Evolutionary conservation across 2,113 vertebrate species (phyloP).

Genomic region (Rhipidura dahli): DNA sequence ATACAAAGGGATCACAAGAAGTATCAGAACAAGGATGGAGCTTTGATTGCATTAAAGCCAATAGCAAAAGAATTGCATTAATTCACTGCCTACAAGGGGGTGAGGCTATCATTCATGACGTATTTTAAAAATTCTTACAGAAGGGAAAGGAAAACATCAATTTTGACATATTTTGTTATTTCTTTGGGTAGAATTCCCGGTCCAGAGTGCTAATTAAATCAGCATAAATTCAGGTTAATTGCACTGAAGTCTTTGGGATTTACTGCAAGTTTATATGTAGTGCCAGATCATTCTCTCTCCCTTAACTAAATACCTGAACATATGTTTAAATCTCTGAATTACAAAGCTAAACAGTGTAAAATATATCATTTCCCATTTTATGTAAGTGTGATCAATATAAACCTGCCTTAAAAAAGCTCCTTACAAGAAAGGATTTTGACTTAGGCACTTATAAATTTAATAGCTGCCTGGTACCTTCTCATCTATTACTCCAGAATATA

Average conservation of each 20-base stretch:
- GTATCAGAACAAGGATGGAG: not conserved
- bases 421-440: not conserved
- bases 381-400: conserved; percentile 8
- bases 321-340: conserved; percentile 30
- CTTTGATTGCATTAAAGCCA: not conserved
- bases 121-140: not conserved
- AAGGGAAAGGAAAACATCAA: not conserved
- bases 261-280: not conserved
- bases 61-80: not conserved
- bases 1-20: not conserved
- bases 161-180: not conserved
- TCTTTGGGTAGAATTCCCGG: not conserved
- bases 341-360: conserved; percentile 7
- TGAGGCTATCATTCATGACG: not conserved
- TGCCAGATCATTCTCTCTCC: not conserved
- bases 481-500: not conserved
- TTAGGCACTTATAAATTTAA: conserved; percentile 21
- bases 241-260: not conserved
- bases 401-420: not conserved
- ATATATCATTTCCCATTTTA: not conserved
- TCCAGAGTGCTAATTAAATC: not conserved
- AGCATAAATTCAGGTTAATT: not conserved
- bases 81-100: not conserved
- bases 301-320: not conserved
- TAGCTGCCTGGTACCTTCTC: not conserved